Evolutionary conservation across 53 echinoderm and acorn worm species (phyloP).

Genomic region (Crossaster papposus): DNA sequence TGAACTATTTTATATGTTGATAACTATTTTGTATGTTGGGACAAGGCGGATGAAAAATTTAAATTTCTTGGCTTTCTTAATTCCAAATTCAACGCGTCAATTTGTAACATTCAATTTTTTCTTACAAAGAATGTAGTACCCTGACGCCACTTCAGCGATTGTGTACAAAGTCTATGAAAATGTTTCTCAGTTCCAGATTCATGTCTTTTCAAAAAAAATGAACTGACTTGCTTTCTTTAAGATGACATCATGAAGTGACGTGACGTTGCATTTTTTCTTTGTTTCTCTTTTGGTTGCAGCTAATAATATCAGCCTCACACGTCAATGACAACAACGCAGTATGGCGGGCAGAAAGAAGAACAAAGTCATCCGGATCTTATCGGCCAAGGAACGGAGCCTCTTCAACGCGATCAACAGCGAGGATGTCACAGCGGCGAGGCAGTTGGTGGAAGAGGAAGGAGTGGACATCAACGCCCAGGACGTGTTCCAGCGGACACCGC

Average conservation of each 20-base stretch:
- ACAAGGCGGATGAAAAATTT: too few species aligned
- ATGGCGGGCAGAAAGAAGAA: constrained; percentile 34
- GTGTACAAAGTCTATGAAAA: too few species aligned
- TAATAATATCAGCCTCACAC: neutral
- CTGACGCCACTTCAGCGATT: too few species aligned
- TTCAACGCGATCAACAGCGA: constrained; percentile 81
- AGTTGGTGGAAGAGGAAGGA: constrained; percentile 69
- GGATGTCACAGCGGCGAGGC: constrained; percentile 63
- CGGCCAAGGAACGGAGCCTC: constrained; percentile 76
- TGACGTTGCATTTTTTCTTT: neutral
- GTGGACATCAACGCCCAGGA: constrained; percentile 87
- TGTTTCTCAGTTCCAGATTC: too few species aligned
- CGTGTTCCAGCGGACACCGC: constrained; percentile 74
- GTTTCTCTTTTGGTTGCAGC: constrained; percentile 12
- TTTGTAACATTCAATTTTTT: too few species aligned
- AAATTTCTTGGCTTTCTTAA: too few species aligned
- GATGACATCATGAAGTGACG: too few species aligned
- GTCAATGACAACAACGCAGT: neutral
- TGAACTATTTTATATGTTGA: too few species aligned
- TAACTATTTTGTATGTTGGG: too few species aligned
- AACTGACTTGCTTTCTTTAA: too few species aligned
- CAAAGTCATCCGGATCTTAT: constrained; percentile 45
- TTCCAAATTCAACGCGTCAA: too few species aligned
- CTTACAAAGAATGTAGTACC: too few species aligned
- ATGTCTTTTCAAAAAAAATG: neutral